phyloP scores from a whole-genome alignment of 92 coral and sea anemone species.

The Palythoa caribaeorum region DNA sequence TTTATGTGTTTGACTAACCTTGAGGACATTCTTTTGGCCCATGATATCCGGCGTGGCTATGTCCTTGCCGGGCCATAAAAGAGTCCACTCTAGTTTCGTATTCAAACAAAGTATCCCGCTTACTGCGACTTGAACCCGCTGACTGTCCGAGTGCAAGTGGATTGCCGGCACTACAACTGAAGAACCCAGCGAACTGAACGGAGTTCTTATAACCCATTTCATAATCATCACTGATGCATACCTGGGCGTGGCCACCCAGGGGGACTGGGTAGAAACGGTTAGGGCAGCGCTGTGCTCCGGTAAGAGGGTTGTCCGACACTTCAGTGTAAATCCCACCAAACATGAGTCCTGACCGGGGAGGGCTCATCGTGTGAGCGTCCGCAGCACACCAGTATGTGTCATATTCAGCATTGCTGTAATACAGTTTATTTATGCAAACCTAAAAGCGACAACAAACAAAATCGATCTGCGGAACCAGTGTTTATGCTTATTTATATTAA shows the following conservation, averaged over 20 bases:
- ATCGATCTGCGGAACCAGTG: no score
- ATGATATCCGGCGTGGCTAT: constrained; percentile 1
- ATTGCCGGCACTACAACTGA: constrained; percentile 87
- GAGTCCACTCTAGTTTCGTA: constrained; percentile 43
- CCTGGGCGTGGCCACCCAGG: constrained; percentile 81
- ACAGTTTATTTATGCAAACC: constrained; percentile 66
- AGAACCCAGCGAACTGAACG: constrained; percentile 83
- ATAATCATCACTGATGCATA: constrained; percentile 88
- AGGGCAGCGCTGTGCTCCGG: constrained; percentile 85
- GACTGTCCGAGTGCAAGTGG: constrained; percentile 72
- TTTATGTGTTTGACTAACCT: background rate
- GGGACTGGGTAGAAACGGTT: constrained; percentile 77
- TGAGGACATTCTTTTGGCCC: constrained; percentile 75
- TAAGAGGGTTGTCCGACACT: constrained; percentile 75
- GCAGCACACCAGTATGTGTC: constrained; percentile 92
- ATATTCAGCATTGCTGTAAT: constrained; percentile 74
- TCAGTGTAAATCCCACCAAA: constrained; percentile 87
- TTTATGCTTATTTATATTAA: no score
- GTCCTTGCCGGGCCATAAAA: constrained; percentile 45
- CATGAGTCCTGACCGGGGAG: constrained; percentile 63
- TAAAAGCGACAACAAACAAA: background rate
- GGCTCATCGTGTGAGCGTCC: constrained; percentile 27
- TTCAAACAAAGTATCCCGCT: background rate
- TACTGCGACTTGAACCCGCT: constrained; percentile 12
- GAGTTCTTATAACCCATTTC: constrained; percentile 80